Conservation (phyloP, 2,888 invertebrate genomes). For the Conistra vaccinii region DNA sequence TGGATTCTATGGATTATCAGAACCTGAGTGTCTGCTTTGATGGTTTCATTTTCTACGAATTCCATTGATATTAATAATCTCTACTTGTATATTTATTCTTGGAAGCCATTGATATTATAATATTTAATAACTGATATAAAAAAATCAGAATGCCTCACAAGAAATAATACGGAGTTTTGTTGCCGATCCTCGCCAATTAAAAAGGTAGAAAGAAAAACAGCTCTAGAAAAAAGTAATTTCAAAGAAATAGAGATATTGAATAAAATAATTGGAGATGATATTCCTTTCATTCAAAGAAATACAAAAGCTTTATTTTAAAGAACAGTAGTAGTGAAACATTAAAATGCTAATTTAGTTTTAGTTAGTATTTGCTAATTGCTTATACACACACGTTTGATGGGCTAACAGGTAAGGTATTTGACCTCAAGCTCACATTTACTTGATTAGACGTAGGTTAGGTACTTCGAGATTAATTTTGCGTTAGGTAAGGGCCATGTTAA, state of each 20-base stretch:
- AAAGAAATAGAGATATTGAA: slow-evolving; percentile 31
- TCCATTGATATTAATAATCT: slow-evolving; percentile 8
- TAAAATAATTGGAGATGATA: slow-evolving; percentile 25
- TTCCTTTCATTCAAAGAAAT: slow-evolving; percentile 12
- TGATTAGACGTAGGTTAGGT: background rate
- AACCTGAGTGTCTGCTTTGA: background rate
- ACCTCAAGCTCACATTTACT: slow-evolving; percentile 8
- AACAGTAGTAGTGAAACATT: background rate
- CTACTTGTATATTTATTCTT: slow-evolving; percentile 7
- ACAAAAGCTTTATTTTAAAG: background rate
- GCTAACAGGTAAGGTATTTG: slow-evolving; percentile 10
- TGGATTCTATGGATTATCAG: background rate
- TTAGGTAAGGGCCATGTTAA: slow-evolving; percentile 26
- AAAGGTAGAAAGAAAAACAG: slow-evolving; percentile 26
- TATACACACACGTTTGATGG: background rate
- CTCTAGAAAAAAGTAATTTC: slow-evolving; percentile 32
- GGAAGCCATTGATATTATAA: slow-evolving; percentile 18
- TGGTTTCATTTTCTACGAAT: background rate
- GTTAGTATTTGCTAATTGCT: slow-evolving; percentile 6
- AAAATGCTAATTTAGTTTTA: background rate
- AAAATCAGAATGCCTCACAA: slow-evolving; percentile 3
- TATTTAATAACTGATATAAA: slow-evolving; percentile 7
- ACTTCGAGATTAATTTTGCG: slow-evolving; percentile 3
- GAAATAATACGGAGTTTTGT: slow-evolving; percentile 9
- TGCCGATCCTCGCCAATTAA: slow-evolving; percentile 31